Evolutionary conservation across 2,797 vertebrate species (phyloP).

Genomic region (Syngnathus acus): DNA sequence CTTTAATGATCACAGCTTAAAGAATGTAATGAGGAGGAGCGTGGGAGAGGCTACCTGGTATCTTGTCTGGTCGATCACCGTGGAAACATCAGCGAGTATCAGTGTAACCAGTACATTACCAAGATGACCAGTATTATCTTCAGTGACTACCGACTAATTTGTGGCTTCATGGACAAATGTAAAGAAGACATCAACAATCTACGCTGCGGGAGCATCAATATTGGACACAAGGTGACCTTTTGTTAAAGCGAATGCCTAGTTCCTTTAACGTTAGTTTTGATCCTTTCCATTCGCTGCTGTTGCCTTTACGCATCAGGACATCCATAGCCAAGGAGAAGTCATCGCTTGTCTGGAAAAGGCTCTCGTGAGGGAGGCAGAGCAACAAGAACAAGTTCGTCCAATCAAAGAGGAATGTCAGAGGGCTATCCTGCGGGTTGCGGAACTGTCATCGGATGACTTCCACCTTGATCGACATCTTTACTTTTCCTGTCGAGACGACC

Average conservation of each 20-base stretch:
- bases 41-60: conserved; percentile 88
- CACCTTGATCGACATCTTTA: conserved; percentile 93
- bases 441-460: conserved; percentile 93
- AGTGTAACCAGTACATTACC: conserved; percentile 95
- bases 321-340: conserved; percentile 94
- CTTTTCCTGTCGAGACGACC: conserved; percentile 89
- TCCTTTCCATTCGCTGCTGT: no score
- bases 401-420: conserved; percentile 90
- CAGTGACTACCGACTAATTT: conserved; percentile 89
- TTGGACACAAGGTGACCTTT: conserved; percentile 82
- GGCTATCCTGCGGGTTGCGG: conserved; percentile 88
- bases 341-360: conserved; percentile 92
- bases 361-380: conserved; percentile 83
- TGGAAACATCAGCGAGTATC: conserved; percentile 91
- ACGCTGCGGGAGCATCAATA: conserved; percentile 88
- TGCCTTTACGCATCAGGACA: conserved; percentile 65
- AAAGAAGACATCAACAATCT: conserved; percentile 84
- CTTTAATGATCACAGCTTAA: conserved; percentile 73
- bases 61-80: conserved; percentile 96
- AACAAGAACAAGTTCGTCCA: conserved; percentile 38
- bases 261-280: no score
- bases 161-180: conserved; percentile 93
- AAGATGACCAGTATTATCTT: conserved; percentile 96
- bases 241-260: no score
- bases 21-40: conserved; percentile 85